A percentile compares a stretch with the other conserved stretches of the same genome.
phyloP scores from a whole-genome alignment of 2,797 vertebrate genomes.

The Peromyscus aztecus region DNA sequence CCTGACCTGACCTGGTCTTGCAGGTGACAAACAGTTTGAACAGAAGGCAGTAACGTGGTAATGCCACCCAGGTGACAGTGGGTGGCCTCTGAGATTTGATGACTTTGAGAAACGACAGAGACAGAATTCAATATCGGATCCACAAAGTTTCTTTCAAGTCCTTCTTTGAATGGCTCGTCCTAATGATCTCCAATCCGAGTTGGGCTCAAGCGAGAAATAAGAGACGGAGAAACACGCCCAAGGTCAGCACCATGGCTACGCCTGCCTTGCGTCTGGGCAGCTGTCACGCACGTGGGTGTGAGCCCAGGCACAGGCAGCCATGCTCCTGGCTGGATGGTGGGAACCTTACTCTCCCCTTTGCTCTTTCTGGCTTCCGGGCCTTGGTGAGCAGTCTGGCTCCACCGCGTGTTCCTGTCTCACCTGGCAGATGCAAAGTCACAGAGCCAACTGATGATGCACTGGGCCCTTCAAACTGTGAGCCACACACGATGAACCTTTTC shows the following conservation, averaged over 20 bases:
- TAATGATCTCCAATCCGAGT: neutral
- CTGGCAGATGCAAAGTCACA: neutral
- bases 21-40: neutral
- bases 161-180: neutral
- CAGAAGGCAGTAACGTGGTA: neutral
- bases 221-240: neutral
- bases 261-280: fast-evolving
- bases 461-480: neutral
- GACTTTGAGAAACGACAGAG: neutral
- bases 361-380: neutral
- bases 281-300: too few relatives aligned
- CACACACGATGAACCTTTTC: neutral
- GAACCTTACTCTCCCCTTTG: neutral
- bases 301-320: neutral
- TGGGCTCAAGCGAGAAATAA: neutral
- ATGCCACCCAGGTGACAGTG: neutral
- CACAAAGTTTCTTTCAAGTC: neutral
- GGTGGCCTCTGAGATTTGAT: neutral
- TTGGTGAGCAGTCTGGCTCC: neutral
- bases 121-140: neutral
- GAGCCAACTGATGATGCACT: fast-evolving
- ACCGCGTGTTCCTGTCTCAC: too few relatives aligned
- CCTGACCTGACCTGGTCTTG: neutral
- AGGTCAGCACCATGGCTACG: fast-evolving
- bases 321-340: neutral